Percentiles rank a stretch among this genome's conserved stretches.
Evolutionary conservation across 2,888 invertebrate species (phyloP).

Genomic region (Xanthorhoe spadicearia): DNA sequence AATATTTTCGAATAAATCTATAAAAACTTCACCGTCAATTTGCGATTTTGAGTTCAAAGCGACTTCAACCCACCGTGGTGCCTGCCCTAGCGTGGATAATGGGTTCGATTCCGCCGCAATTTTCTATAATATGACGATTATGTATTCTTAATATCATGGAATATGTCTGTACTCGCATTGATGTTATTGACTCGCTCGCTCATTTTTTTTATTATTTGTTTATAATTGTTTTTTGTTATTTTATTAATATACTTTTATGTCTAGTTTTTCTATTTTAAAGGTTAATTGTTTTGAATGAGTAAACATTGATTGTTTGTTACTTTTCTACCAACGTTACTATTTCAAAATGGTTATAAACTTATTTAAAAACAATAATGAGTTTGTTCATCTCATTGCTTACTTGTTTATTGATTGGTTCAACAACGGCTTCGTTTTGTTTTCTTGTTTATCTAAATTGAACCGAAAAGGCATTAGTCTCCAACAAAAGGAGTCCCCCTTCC

Average conservation of each 20-base stretch:
- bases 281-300: background rate
- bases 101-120: slow-evolving; percentile 42
- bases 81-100: slow-evolving; percentile 42
- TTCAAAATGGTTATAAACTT: background rate
- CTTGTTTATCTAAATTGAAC: slow-evolving; percentile 38
- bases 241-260: background rate
- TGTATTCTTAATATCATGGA: slow-evolving; percentile 19
- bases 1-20: slow-evolving; percentile 4
- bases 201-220: background rate
- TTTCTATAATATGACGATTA: slow-evolving; percentile 39
- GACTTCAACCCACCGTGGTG: slow-evolving; percentile 33
- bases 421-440: slow-evolving; percentile 27
- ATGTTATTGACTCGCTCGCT: slow-evolving; percentile 10
- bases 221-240: background rate
- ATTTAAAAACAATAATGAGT: slow-evolving; percentile 5
- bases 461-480: slow-evolving; percentile 53
- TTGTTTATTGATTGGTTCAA: slow-evolving; percentile 13
- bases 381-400: slow-evolving; percentile 8
- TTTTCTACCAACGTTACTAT: background rate
- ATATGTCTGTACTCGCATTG: slow-evolving; percentile 13
- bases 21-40: slow-evolving; percentile 28
- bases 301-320: background rate
- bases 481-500: slow-evolving; percentile 54
- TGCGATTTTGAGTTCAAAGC: slow-evolving; percentile 32
- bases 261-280: background rate